A percentile compares a stretch with the other conserved stretches of the same genome.
phyloP scores from a whole-genome alignment of 2,888 invertebrate species.

The Epistrophe eligans region DNA sequence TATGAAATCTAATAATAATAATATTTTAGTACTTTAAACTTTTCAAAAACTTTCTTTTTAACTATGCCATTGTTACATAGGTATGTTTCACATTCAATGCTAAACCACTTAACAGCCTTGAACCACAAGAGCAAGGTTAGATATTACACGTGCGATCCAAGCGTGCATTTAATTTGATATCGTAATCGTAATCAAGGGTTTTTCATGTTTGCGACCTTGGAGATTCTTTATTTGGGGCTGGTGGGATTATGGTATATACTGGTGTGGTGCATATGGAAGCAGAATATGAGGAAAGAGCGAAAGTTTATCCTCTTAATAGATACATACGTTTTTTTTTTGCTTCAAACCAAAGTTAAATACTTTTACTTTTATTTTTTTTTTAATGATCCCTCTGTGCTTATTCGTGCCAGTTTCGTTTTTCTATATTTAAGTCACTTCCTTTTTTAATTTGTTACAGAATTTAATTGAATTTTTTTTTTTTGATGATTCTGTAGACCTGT shows the following conservation, averaged over 20 bases:
- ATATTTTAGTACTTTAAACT: too few species aligned
- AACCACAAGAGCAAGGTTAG: too few species aligned
- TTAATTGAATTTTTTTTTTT: constrained; percentile 58
- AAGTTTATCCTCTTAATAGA: constrained; percentile 64
- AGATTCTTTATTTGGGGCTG: neutral
- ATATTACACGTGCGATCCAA: too few species aligned
- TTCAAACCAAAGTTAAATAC: neutral
- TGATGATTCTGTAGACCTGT: neutral
- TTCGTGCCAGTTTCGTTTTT: neutral
- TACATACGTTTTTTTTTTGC: constrained; percentile 27
- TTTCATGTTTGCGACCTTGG: neutral
- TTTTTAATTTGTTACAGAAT: constrained; percentile 42
- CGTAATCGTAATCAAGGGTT: neutral
- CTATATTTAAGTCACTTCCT: neutral
- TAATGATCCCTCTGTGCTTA: neutral
- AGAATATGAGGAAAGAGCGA: constrained; percentile 9
- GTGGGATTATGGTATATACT: neutral
- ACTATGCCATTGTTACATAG: too few species aligned
- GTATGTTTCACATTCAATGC: too few species aligned
- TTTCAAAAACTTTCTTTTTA: too few species aligned
- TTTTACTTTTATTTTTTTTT: constrained; percentile 3
- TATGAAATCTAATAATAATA: too few species aligned
- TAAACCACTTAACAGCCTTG: too few species aligned
- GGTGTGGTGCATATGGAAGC: neutral
- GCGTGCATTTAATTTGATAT: neutral